Conservation (phyloP, 2,888 invertebrate species). For the Thysanoteuthis rhombus region DNA sequence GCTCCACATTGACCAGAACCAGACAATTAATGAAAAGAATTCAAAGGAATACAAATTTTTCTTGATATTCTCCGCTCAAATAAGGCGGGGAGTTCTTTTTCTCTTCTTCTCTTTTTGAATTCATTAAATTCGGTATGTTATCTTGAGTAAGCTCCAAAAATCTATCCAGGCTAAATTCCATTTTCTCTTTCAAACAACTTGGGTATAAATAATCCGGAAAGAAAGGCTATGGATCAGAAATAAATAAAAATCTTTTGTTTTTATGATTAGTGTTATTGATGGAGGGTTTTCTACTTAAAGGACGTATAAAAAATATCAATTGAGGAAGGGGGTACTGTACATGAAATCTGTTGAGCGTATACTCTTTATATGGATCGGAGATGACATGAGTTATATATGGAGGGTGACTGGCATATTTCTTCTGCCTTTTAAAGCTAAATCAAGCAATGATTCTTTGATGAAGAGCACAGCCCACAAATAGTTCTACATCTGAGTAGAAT, state of each 20-base stretch:
- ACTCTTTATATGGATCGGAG: not conserved
- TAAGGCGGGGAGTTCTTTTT: no score
- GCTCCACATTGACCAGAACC: no score
- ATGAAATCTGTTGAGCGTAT: not conserved
- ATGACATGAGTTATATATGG: not conserved
- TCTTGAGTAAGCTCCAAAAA: no score
- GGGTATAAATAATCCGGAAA: no score
- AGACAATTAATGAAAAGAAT: no score
- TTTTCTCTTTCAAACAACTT: no score
- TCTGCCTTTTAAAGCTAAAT: not conserved
- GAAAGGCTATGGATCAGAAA: not conserved
- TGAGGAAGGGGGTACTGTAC: not conserved
- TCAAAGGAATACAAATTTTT: no score
- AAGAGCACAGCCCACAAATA: not conserved
- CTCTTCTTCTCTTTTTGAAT: no score
- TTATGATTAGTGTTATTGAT: not conserved
- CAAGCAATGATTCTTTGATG: not conserved
- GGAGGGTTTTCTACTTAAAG: not conserved
- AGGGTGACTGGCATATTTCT: not conserved
- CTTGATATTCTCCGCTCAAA: no score
- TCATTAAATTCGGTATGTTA: no score
- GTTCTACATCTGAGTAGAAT: no score
- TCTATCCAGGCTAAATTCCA: no score
- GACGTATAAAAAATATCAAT: not conserved
- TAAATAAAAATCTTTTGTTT: not conserved